A percentile compares a stretch with the other conserved stretches of the same genome.
Evolutionary conservation across 1,140 invertebrate genomes (phyloP).

Genomic region (Aphelenchoides fujianensis): DNA sequence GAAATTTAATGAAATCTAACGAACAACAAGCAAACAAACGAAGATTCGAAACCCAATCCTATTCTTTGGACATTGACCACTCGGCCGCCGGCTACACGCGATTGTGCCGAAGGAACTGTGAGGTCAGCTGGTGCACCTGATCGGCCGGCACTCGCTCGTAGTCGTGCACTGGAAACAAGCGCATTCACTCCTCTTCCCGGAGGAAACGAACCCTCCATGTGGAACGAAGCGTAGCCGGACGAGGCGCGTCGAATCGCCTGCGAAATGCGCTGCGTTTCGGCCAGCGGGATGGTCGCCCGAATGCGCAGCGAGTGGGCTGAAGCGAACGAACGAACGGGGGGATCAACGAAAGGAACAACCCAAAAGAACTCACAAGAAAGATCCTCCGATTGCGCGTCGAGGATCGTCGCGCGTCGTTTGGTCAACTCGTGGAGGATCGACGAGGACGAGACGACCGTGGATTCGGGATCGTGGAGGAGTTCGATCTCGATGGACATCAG

Average conservation of each 20-base stretch:
- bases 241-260: constrained; percentile 11
- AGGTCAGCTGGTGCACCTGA: not conserved
- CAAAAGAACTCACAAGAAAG: not conserved
- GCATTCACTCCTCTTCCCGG: too few species aligned
- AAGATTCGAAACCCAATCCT: too few species aligned
- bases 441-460: not conserved
- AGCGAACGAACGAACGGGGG: too few species aligned
- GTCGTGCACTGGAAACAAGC: not conserved
- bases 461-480: constrained; percentile 1
- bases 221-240: constrained; percentile 4
- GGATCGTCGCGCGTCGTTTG: constrained; percentile 13
- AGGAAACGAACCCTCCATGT: too few species aligned
- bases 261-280: constrained; percentile 16
- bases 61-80: too few species aligned
- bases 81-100: too few species aligned
- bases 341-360: too few species aligned
- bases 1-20: not conserved
- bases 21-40: not conserved
- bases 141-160: constrained; percentile 8
- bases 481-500: constrained; percentile 13
- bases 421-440: constrained; percentile 16
- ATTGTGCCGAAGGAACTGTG: not conserved
- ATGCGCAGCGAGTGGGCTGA: constrained; percentile 8
- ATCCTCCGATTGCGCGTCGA: constrained; percentile 4
- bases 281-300: constrained; percentile 12